Evolutionary conservation across 2,888 invertebrate genomes (phyloP), one percentile per base, ranked within the genome.

Genomic region (Archips xylosteana): DNA sequence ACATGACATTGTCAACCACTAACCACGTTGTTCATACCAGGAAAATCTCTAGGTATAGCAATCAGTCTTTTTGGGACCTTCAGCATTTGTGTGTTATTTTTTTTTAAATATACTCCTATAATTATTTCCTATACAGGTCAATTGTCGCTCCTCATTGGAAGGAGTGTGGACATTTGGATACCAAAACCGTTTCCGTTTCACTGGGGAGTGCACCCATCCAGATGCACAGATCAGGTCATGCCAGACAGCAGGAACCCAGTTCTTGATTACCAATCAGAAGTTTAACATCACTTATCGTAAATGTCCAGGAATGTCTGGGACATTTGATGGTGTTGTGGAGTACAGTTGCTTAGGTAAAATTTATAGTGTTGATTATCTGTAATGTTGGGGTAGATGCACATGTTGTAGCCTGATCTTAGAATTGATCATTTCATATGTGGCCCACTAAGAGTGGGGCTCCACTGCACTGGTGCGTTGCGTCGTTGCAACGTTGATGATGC

Each of bases 111-210:
- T 70, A 74, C 36, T 66, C 36, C 42, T 45, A 77, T 77, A 63
- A 10, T 70, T 15, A 3, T 34, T n/a, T 61, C 61, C 76, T 75
- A 0, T 32, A 23, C 9, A 95, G 95, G 96, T 98, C 1, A 98
- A 98, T 90, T 99, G 98, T 83, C 95, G 98, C 75, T 98, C 98
- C 3, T 98, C 98, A 6, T 92, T 99, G 54, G 98, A 99, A 95
- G 98, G 98, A 71, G 98, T 98, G n/a, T 99, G 98, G 98, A 98
- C 98, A 82, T 99, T 99, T 95, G 97, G 97, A 1, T 98, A 98
- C 88, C 97, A 97, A 94, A 98, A 98, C 89, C 95, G 97, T 76
- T 98, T 97, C 86, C 96, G 98, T 75, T 98, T 98, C 83, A 98
- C 98, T 32, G 98, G 98, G 66, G 98, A 98, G 88, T 99, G 99